Evolutionary conservation across 2,888 invertebrate genomes (phyloP).

Genomic region (Luffia ferchaultella): DNA sequence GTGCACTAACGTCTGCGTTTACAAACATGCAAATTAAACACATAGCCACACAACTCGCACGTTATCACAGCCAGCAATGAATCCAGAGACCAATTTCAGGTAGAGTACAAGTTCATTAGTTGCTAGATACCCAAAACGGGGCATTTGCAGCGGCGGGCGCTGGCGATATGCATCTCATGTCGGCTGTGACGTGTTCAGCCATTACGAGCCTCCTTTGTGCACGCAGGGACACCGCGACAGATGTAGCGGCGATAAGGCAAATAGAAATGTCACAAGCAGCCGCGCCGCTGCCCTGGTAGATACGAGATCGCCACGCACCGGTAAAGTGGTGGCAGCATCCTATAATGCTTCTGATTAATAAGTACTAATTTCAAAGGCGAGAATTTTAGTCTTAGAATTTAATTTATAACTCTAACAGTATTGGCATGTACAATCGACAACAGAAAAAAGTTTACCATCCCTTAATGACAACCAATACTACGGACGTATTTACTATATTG

Average conservation of each 20-base stretch:
- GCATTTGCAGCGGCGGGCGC: slow-evolving; percentile 49
- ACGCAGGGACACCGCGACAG: slow-evolving; percentile 54
- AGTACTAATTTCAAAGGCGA: background rate
- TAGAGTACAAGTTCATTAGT: slow-evolving; percentile 41
- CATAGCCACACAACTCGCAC: too few relatives aligned
- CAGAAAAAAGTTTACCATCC: too few relatives aligned
- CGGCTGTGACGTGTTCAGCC: slow-evolving; percentile 50
- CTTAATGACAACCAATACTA: too few relatives aligned
- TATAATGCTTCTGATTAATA: slow-evolving; percentile 17
- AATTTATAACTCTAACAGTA: too few relatives aligned
- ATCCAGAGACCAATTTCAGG: too few relatives aligned
- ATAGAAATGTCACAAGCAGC: slow-evolving; percentile 59
- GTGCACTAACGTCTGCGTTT: too few relatives aligned
- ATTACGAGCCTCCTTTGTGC: slow-evolving; percentile 37
- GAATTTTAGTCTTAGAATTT: background rate
- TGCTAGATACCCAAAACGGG: slow-evolving; percentile 61
- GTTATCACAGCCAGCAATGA: too few relatives aligned
- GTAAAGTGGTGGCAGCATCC: slow-evolving; percentile 39
- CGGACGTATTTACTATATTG: too few relatives aligned
- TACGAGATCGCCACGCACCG: slow-evolving; percentile 39
- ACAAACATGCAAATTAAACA: too few relatives aligned
- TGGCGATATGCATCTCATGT: slow-evolving; percentile 57
- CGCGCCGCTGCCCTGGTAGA: slow-evolving; percentile 40
- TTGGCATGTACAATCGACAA: too few relatives aligned
- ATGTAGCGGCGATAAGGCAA: slow-evolving; percentile 53